A percentile compares a stretch with the other conserved stretches of the same genome.
These are phyloP conservation scores for Pelodiscus sinensis DNA, from an alignment of 2,113 vertebrate species.

Conservation along the genomic window DNA sequence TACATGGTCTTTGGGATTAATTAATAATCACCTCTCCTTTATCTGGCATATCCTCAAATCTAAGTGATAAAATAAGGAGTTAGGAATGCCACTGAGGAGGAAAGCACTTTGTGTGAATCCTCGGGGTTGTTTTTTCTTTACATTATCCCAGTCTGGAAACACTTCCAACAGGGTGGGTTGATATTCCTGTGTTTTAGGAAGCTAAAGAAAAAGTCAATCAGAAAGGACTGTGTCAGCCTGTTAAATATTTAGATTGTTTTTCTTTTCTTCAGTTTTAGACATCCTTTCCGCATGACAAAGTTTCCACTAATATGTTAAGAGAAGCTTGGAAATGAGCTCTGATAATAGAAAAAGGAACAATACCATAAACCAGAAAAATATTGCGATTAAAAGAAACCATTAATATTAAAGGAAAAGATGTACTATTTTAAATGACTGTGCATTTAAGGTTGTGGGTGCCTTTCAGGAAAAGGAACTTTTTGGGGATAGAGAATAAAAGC, in stretches of 20 bases:
- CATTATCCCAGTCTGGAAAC: not conserved
- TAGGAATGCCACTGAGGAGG: not conserved
- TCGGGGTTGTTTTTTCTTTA: conserved; percentile 27
- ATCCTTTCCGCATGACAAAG: not conserved
- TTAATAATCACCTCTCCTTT: conserved; percentile 35
- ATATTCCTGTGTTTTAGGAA: not conserved
- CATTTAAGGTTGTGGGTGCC: not conserved
- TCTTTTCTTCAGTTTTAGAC: conserved; percentile 6
- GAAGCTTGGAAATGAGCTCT: not conserved
- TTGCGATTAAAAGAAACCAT: not conserved
- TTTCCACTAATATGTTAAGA: not conserved
- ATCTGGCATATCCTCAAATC: conserved; percentile 21
- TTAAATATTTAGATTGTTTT: not conserved
- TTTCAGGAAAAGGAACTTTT: conserved; percentile 52
- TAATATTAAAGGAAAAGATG: not conserved
- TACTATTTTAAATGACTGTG: not conserved
- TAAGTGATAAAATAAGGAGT: conserved; percentile 43
- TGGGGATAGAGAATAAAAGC: conserved; percentile 49
- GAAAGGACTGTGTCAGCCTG: not conserved
- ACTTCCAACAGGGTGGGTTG: not conserved
- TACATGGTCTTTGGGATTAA: conserved; percentile 28
- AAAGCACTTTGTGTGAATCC: not conserved
- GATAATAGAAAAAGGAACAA: not conserved
- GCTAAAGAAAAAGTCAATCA: not conserved
- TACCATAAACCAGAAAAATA: not conserved